Evolutionary conservation across 2,888 invertebrate genomes (phyloP), one percentile per base, ranked within the genome.

Genomic region (Nemurella pictetii): DNA sequence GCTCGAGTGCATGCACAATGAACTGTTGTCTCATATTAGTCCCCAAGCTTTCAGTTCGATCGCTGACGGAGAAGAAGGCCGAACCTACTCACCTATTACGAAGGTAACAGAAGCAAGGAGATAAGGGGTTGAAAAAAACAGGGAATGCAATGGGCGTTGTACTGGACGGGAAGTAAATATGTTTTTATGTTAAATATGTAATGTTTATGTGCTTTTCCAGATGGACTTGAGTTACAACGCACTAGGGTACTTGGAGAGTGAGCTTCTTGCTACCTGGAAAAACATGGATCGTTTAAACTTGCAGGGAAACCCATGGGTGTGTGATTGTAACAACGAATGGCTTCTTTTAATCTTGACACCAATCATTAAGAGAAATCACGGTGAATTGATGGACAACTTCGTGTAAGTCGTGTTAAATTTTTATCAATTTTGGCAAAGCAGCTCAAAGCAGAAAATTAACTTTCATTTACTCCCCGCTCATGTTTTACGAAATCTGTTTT

Each of bases 311-410:
- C 94, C 95, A 0, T 97, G 93, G 94, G 91, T 93, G 30, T 97
- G 97, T 89, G 96, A 96, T 89, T 95, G 95, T 88, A 92, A 94
- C 86, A 96, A 96, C 85, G 94, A 95, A 88, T 95, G 95, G 94
- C 92, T 97, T 90, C 93, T 96, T 25, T 92, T 94, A 36, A 90
- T 92, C n/a, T 89, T 96, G 80, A 92, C 94, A 78, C 92, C 92
- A 0, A 89, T 92, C 26, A 91, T 94, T 0, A 90, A 92, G 0
- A 89, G 89, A 26, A 90, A 90, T 73, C 89, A 90, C 0, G 89
- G 89, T 0, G 91, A 91, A 72, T 9, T 5, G 27, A 28, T 82
- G 82, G 25, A 90, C 25, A 89, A 90, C 35, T 91, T 93, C 89
- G 89, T 90, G 93, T 93, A 89, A 90, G 91, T 87, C 28, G 26